Evolutionary conservation across 2,113 vertebrate genomes (phyloP).

Genomic region (Cynoglossus semilaevis): DNA sequence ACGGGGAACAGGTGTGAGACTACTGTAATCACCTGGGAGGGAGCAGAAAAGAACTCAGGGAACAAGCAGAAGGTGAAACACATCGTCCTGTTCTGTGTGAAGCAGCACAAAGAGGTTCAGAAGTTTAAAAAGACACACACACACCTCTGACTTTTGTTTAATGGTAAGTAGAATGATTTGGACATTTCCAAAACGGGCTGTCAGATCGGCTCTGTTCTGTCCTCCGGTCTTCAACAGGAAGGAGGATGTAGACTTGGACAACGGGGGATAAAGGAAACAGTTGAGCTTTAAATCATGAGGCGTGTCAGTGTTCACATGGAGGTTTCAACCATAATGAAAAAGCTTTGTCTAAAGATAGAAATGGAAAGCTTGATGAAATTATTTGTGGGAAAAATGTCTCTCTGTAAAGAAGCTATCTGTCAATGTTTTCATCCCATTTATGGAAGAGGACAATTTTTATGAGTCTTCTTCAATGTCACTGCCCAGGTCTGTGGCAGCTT

Average conservation of each 20-base stretch:
- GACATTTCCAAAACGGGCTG: slow-evolving; percentile 5
- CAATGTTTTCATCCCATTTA: slow-evolving; percentile 4
- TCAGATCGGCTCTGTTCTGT: slow-evolving; percentile 17
- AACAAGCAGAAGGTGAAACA: neutral
- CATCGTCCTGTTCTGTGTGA: neutral
- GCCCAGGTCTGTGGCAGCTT: slow-evolving; percentile 5
- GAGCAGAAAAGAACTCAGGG: too few relatives aligned
- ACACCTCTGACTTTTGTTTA: slow-evolving; percentile 1
- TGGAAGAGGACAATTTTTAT: neutral
- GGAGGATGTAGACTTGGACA: slow-evolving; percentile 7
- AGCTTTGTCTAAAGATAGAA: too few relatives aligned
- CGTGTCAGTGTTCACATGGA: slow-evolving; percentile 5
- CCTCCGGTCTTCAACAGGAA: slow-evolving; percentile 40
- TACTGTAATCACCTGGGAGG: too few relatives aligned
- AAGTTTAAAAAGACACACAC: slow-evolving; percentile 2
- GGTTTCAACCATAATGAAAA: too few relatives aligned
- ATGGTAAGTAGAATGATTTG: slow-evolving; percentile 5
- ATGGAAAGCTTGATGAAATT: too few relatives aligned
- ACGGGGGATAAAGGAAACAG: slow-evolving; percentile 6
- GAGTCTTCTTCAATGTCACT: neutral
- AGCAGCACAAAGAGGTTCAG: neutral
- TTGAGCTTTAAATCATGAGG: neutral
- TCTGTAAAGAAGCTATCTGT: too few relatives aligned
- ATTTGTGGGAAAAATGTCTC: too few relatives aligned
- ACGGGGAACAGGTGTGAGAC: too few relatives aligned